These are phyloP conservation scores for Eubasilissa regina DNA, from an alignment of 1,140 invertebrate genomes.

Conservation along the genomic window DNA sequence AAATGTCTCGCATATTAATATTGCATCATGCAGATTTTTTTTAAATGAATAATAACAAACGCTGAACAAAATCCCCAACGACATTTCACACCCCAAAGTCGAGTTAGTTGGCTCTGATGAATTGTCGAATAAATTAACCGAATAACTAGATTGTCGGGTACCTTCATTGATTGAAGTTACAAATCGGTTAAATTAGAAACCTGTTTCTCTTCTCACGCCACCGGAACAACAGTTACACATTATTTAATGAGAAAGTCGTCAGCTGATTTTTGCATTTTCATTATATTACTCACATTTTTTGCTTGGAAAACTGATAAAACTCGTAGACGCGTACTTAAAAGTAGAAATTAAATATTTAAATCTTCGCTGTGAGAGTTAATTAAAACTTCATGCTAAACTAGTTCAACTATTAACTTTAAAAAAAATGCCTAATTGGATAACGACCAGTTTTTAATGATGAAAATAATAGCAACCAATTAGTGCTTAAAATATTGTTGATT, in stretches of 20 bases:
- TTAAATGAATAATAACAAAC: conserved; percentile 45
- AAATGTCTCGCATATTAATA: conserved; percentile 53
- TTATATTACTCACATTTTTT: too few relatives aligned
- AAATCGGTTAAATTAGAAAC: conserved; percentile 27
- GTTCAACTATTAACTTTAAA: too few relatives aligned
- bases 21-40: conserved; percentile 49
- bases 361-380: too few relatives aligned
- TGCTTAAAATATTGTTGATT: too few relatives aligned
- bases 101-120: conserved; percentile 8
- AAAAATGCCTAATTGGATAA: too few relatives aligned
- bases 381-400: too few relatives aligned
- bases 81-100: conserved; percentile 47
- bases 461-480: too few relatives aligned
- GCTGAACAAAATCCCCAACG: conserved; percentile 8
- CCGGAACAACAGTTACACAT: not conserved
- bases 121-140: conserved; percentile 30
- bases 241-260: not conserved
- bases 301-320: too few relatives aligned
- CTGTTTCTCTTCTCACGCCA: conserved; percentile 25
- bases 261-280: not conserved
- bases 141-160: conserved; percentile 12
- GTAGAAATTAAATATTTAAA: too few relatives aligned
- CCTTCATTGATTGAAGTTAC: conserved; percentile 5
- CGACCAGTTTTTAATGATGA: too few relatives aligned
- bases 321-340: too few relatives aligned